A percentile compares a stretch with the other conserved stretches of the same genome.
Evolutionary conservation across 2,888 invertebrate species (phyloP).

Genomic region (Anthoptus insignis): DNA sequence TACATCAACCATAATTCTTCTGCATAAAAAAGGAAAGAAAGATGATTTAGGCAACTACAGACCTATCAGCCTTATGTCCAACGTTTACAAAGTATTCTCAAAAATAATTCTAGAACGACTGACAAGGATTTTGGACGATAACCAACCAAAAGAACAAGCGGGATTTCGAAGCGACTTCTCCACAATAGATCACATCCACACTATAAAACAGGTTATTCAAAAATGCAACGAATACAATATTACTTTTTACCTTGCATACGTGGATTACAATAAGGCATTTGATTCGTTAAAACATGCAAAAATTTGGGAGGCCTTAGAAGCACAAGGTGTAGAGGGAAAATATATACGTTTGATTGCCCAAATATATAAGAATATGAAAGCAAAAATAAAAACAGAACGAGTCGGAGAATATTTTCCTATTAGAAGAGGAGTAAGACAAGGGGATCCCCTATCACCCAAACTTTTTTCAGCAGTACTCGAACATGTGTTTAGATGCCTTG

Average conservation of each 20-base stretch:
- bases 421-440: constrained; percentile 10
- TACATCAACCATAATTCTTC: neutral
- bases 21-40: constrained; percentile 23
- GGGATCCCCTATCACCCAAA: constrained; percentile 7
- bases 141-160: constrained; percentile 13
- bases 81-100: neutral
- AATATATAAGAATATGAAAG: constrained; percentile 4
- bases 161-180: constrained; percentile 1
- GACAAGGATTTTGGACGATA: constrained; percentile 11
- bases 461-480: constrained; percentile 10
- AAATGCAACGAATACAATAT: constrained; percentile 15
- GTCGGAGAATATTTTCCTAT: neutral
- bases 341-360: constrained; percentile 8
- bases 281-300: constrained; percentile 15
- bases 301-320: constrained; percentile 5
- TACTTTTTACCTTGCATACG: constrained; percentile 28
- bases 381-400: neutral
- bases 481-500: neutral
- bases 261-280: constrained; percentile 37
- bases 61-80: constrained; percentile 34
- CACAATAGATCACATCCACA: constrained; percentile 18
- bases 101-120: neutral
- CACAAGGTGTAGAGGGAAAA: constrained; percentile 8
- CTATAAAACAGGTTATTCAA: constrained; percentile 8
- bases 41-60: constrained; percentile 28